These are phyloP conservation scores for Decapterus maruadsi DNA, from an alignment of 2,797 vertebrate genomes.

Conservation along the genomic window DNA sequence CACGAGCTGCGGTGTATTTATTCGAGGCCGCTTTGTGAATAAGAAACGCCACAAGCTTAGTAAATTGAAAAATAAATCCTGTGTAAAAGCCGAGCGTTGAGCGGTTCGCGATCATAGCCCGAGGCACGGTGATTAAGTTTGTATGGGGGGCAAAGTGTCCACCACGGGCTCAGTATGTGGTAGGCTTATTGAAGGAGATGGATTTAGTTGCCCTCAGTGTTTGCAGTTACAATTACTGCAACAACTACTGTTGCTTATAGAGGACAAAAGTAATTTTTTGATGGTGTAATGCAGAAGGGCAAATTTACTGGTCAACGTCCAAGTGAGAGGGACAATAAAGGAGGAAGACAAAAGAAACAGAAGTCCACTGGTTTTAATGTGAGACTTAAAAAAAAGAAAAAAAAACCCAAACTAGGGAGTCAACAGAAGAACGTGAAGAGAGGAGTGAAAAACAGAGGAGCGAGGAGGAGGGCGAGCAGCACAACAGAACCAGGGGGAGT, in stretches of 20 bases:
- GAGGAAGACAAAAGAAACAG: constrained; percentile 67
- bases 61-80: constrained; percentile 57
- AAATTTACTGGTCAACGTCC: constrained; percentile 68
- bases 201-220: constrained; percentile 44
- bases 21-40: not conserved
- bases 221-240: constrained; percentile 29
- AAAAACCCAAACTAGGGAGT: constrained; percentile 36
- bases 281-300: constrained; percentile 59
- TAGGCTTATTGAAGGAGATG: constrained; percentile 31
- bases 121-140: constrained; percentile 60
- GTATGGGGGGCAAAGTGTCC: constrained; percentile 48
- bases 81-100: constrained; percentile 49
- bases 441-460: constrained; percentile 61
- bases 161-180: constrained; percentile 58
- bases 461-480: constrained; percentile 62
- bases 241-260: constrained; percentile 23
- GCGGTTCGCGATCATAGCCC: constrained; percentile 62
- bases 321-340: constrained; percentile 61
- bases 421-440: constrained; percentile 62
- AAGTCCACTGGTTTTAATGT: constrained; percentile 69
- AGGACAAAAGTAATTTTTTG: constrained; percentile 53
- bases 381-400: constrained; percentile 44
- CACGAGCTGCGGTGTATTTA: constrained; percentile 1
- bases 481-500: constrained; percentile 74
- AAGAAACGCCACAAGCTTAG: constrained; percentile 20